A percentile compares a stretch with the other conserved stretches of the same genome.
Evolutionary conservation across 2,113 vertebrate species (phyloP).

Genomic region (Zeus faber): DNA sequence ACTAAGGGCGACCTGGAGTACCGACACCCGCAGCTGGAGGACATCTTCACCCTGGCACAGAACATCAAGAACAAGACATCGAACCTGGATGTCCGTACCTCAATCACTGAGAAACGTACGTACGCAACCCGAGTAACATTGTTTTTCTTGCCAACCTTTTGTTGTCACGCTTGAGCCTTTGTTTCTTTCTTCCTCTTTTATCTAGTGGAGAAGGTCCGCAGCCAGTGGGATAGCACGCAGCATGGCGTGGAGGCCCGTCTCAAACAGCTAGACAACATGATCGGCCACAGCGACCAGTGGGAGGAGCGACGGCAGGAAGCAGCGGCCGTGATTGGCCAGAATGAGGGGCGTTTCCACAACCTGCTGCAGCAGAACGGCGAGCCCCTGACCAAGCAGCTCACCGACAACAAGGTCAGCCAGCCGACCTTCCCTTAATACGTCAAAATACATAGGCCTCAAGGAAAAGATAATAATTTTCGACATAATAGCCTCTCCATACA

Average conservation of each 20-base stretch:
- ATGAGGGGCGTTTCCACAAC: slow-evolving; percentile 77
- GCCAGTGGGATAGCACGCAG: slow-evolving; percentile 92
- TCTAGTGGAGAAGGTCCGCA: slow-evolving; percentile 89
- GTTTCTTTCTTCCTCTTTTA: slow-evolving; percentile 11
- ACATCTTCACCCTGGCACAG: slow-evolving; percentile 92
- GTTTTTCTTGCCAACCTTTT: background rate
- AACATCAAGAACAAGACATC: slow-evolving; percentile 98
- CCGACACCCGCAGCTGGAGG: slow-evolving; percentile 89
- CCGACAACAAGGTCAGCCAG: slow-evolving; percentile 87
- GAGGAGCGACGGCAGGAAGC: slow-evolving; percentile 82
- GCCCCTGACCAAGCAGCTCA: slow-evolving; percentile 81
- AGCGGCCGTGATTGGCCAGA: slow-evolving; percentile 82
- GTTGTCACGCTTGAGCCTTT: no score
- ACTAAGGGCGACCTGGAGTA: slow-evolving; percentile 92
- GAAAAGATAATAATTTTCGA: background rate
- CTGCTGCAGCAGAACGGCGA: slow-evolving; percentile 81
- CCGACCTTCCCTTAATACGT: no score
- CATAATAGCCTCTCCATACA: slow-evolving; percentile 1
- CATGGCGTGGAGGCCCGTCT: slow-evolving; percentile 85
- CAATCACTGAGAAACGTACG: slow-evolving; percentile 93
- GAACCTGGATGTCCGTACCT: slow-evolving; percentile 87
- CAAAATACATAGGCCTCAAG: background rate
- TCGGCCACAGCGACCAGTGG: slow-evolving; percentile 87
- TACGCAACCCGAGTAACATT: slow-evolving; percentile 4
- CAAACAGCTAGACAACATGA: slow-evolving; percentile 88